Base-by-base conservation (phyloP, 2,888 invertebrate species). In the Bimastos eiseni region DNA sequence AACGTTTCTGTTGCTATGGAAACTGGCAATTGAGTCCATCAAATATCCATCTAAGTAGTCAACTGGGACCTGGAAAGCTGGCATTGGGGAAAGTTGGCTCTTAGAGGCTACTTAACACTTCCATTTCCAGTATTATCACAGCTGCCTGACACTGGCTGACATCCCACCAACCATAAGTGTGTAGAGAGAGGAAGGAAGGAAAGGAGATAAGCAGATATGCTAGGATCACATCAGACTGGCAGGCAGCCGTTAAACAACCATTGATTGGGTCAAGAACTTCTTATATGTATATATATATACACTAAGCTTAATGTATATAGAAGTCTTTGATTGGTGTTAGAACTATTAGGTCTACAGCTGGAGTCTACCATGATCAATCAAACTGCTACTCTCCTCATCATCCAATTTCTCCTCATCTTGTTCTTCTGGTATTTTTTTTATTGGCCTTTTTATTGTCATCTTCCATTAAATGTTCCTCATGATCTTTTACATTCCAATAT, bases 81-180 rank as follows among this genome's bases (percentile, higher is more conserved):
- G 70, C 70, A 70, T 13, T n/a, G n/a, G n/a, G n/a, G n/a, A 8
- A n/a, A 70, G 6, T n/a, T 3, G 8, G 13, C 70, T 70, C n/a
- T 70, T 70, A n/a, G n/a, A 30, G n/a, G 30, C 70, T 11, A 70
- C 70, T 70, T 70, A 70, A 70, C n/a, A n/a, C 70, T 70, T 70
- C n/a, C 70, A 70, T 70, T 70, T 70, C 70, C 70, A 70, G 30
- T 49, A 49, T 49, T 49, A 49, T 49, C 49, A 70, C 30, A 70
- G 70, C 70, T 70, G 70, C 70, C 70, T 70, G 70, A 70, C 70
- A 70, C 70, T n/a, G n/a, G 70, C 70, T 70, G 70, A 70, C 70
- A 70, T 30, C 30, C 70, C n/a, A n/a, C 70, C 70, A 70, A 70
- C 49, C 49, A 49, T 49, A 49, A 24, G 70, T 70, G 30, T 30